Conservation (phyloP, 2,888 invertebrate species). For the Ormyrus thymus region DNA sequence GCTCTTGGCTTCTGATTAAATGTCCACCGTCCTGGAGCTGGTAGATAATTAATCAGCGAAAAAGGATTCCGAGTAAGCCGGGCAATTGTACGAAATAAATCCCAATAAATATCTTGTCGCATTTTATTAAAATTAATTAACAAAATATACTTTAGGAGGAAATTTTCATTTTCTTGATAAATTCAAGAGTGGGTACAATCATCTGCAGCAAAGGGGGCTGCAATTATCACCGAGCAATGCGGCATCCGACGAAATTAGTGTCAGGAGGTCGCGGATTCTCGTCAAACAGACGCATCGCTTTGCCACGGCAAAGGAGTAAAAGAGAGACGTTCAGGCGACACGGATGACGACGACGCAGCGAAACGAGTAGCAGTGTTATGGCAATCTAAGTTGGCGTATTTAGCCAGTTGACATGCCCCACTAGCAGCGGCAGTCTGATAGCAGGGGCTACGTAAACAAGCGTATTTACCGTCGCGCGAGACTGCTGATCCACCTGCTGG, state of each 20-base stretch:
- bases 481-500: constrained; percentile 60
- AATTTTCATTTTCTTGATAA: too few relatives aligned
- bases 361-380: constrained; percentile 61
- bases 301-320: not conserved
- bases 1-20: too few relatives aligned
- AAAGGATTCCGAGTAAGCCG: too few relatives aligned
- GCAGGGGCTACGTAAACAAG: constrained; percentile 68
- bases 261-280: constrained; percentile 24
- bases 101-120: too few relatives aligned
- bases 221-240: constrained; percentile 6
- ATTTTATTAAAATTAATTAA: too few relatives aligned
- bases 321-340: constrained; percentile 18
- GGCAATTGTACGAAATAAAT: too few relatives aligned
- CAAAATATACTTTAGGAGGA: too few relatives aligned
- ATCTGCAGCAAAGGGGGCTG: not conserved
- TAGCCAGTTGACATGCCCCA: constrained; percentile 64
- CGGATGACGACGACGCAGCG: not conserved
- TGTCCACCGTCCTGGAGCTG: too few relatives aligned
- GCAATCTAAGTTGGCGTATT: constrained; percentile 71
- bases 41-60: too few relatives aligned
- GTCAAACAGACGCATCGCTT: constrained; percentile 12
- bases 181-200: too few relatives aligned
- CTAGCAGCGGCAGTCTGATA: constrained; percentile 56
- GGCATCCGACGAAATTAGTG: constrained; percentile 29
- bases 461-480: constrained; percentile 66